A percentile compares a stretch with the other conserved stretches of the same genome.
Conservation (phyloP, 2,797 vertebrate genomes). For the Vespertilio murinus region DNA sequence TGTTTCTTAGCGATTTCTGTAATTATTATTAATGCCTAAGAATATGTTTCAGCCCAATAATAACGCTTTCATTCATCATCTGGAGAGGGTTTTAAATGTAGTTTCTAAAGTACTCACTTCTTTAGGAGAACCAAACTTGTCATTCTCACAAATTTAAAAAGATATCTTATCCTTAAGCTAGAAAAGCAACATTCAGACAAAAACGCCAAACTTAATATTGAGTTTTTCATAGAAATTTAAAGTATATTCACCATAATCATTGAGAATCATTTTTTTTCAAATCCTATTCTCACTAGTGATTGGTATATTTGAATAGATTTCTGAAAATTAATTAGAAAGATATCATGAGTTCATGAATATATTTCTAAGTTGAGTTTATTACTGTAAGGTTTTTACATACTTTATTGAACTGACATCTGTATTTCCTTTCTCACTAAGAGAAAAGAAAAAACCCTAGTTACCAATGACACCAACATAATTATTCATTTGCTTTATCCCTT, state of each 20-base stretch:
- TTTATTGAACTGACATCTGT: background rate
- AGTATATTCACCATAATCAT: background rate
- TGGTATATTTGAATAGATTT: background rate
- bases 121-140: background rate
- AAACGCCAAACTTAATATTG: background rate
- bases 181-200: background rate
- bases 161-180: background rate
- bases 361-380: background rate
- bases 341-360: background rate
- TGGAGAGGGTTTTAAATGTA: background rate
- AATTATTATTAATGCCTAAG: background rate
- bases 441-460: background rate
- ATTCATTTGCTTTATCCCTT: background rate
- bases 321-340: background rate
- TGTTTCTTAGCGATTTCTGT: background rate
- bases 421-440: background rate
- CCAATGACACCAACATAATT: background rate
- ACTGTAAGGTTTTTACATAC: background rate
- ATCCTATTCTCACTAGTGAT: background rate
- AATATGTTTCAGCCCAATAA: background rate
- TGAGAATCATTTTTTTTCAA: background rate
- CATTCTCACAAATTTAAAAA: background rate
- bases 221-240: background rate
- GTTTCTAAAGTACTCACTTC: background rate
- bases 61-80: background rate